A percentile compares a stretch with the other conserved stretches of the same genome.
Conservation (phyloP, 2,113 vertebrate genomes). For the Charina bottae region DNA sequence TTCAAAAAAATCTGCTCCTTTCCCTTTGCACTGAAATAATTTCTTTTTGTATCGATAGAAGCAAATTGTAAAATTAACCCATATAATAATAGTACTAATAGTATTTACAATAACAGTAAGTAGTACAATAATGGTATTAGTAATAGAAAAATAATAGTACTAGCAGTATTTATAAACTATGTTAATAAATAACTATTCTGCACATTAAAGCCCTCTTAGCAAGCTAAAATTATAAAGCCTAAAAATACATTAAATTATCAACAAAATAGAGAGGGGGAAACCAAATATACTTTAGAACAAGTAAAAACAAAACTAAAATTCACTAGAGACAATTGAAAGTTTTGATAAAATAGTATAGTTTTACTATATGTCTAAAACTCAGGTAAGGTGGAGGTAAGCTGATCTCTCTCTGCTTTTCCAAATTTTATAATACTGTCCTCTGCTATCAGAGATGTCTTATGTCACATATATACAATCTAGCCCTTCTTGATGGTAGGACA, state of each 20-base stretch:
- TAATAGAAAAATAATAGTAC: background rate
- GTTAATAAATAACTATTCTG: background rate
- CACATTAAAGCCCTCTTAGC: background rate
- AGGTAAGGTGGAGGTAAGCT: background rate
- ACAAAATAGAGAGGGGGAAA: background rate
- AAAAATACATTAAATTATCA: background rate
- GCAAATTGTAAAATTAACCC: background rate
- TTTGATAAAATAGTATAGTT: background rate
- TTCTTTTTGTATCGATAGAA: background rate
- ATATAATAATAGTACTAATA: background rate
- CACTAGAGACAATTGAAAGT: background rate
- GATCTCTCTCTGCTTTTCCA: background rate
- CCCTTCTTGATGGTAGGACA: background rate
- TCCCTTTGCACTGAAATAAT: background rate
- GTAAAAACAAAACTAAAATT: background rate
- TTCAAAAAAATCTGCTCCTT: background rate
- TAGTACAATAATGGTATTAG: background rate
- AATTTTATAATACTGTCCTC: background rate
- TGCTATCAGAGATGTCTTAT: background rate
- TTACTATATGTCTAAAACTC: background rate
- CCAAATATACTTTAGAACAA: background rate
- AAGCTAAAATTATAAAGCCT: background rate
- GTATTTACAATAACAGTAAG: background rate
- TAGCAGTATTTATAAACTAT: background rate
- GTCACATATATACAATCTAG: background rate